Percentiles rank a stretch among this genome's conserved stretches.
phyloP scores from a whole-genome alignment of 2,888 invertebrate species.

The Caenorhabditis virilis region DNA sequence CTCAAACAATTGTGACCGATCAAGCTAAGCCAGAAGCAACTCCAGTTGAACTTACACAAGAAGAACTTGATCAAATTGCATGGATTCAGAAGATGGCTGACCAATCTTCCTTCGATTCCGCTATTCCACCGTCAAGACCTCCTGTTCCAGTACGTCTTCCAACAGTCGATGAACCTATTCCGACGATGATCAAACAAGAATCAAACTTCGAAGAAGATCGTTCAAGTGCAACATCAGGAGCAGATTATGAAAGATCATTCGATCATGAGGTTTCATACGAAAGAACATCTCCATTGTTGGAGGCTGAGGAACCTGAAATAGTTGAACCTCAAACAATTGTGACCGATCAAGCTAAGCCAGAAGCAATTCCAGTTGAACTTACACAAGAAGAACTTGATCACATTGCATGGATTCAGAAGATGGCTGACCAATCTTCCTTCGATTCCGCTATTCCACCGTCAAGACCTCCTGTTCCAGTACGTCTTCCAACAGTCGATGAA shows the following conservation, averaged over 20 bases:
- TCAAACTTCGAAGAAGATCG: slow-evolving; percentile 4
- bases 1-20: too few species aligned
- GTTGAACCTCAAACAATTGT: too few species aligned
- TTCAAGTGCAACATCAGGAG: slow-evolving; percentile 33
- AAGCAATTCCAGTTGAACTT: slow-evolving; percentile 8
- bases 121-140: not conserved
- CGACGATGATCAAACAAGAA: not conserved
- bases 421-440: slow-evolving; percentile 33
- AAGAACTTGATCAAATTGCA: slow-evolving; percentile 34
- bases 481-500: not conserved
- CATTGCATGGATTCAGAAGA: slow-evolving; percentile 38
- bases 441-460: slow-evolving; percentile 1
- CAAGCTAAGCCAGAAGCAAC: not conserved
- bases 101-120: slow-evolving; percentile 17
- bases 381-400: slow-evolving; percentile 46
- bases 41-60: slow-evolving; percentile 29
- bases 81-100: slow-evolving; percentile 26
- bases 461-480: slow-evolving; percentile 1
- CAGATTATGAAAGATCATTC: slow-evolving; percentile 21
- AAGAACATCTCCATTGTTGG: slow-evolving; percentile 4
- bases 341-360: slow-evolving; percentile 6
- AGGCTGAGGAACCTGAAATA: slow-evolving; percentile 1
- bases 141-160: not conserved
- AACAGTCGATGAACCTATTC: not conserved
- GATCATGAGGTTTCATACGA: not conserved